Conservation (phyloP, 2,888 invertebrate genomes). For the Sphinx pinastri region DNA sequence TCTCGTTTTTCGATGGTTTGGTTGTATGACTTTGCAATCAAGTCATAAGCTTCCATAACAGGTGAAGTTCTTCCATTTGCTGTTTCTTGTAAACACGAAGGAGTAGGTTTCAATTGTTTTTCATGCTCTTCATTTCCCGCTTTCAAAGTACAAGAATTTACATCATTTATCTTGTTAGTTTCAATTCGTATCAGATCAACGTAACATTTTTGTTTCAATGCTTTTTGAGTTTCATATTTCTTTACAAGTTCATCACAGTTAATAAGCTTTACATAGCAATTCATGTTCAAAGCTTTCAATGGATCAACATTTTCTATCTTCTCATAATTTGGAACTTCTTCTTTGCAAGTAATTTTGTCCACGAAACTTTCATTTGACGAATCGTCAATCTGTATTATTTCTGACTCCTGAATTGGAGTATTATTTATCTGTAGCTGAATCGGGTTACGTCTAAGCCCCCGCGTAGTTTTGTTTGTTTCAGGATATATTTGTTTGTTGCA, state of each 20-base stretch:
- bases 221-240: constrained; percentile 45
- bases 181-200: constrained; percentile 60
- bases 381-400: constrained; percentile 60
- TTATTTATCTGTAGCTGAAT: not conserved
- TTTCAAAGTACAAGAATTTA: not conserved
- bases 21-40: constrained; percentile 41
- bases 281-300: not conserved
- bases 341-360: not conserved
- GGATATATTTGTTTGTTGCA: not conserved
- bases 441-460: not conserved
- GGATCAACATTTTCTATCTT: too few species aligned
- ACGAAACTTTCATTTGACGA: constrained; percentile 54
- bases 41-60: constrained; percentile 57
- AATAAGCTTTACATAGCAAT: constrained; percentile 53
- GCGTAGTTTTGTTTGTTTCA: not conserved
- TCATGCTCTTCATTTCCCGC: constrained; percentile 18
- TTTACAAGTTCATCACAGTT: constrained; percentile 58
- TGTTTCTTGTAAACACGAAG: not conserved
- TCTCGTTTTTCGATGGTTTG: not conserved
- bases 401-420: not conserved
- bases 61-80: constrained; percentile 51
- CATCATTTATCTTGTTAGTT: constrained; percentile 22
- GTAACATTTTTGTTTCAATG: constrained; percentile 48
- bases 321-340: not conserved
- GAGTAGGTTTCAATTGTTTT: constrained; percentile 19